Conservation (phyloP, 2,113 vertebrate species). For the Melanostigma gelatinosum region DNA sequence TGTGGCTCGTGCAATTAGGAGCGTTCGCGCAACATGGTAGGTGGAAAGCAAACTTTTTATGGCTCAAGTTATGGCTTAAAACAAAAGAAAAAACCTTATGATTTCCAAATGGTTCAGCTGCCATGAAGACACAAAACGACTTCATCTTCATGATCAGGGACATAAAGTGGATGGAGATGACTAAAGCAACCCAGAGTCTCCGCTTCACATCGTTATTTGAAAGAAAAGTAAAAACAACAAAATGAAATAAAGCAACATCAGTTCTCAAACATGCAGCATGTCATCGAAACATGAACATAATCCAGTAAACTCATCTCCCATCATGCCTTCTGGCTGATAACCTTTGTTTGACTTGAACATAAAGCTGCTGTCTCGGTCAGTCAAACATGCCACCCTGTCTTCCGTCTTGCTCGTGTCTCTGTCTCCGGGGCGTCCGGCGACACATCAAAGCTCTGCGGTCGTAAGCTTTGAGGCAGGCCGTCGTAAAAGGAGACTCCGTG, state of each 20-base stretch:
- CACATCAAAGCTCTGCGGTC: constrained; percentile 51
- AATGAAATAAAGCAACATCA: background rate
- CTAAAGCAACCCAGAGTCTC: background rate
- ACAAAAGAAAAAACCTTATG: no score
- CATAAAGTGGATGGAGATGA: background rate
- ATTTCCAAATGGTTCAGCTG: constrained; percentile 2
- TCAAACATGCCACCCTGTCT: background rate
- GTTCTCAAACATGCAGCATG: background rate
- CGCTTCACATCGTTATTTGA: background rate
- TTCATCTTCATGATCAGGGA: background rate
- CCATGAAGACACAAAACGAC: no score
- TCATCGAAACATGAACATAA: background rate
- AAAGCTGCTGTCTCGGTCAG: background rate
- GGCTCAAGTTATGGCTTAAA: background rate
- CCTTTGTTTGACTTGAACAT: no score
- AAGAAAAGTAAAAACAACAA: constrained; percentile 6
- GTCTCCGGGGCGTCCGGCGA: constrained; percentile 19
- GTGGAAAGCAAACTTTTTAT: constrained; percentile 2
- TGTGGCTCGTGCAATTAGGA: constrained; percentile 36
- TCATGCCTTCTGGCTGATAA: no score
- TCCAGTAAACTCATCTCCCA: background rate
- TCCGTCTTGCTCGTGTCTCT: constrained; percentile 9
- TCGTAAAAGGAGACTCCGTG: constrained; percentile 41
- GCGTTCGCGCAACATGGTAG: constrained; percentile 62
- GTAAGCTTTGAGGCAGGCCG: constrained; percentile 35